Base-by-base conservation (phyloP, 2,797 vertebrate genomes). In the Myotis daubentonii region DNA sequence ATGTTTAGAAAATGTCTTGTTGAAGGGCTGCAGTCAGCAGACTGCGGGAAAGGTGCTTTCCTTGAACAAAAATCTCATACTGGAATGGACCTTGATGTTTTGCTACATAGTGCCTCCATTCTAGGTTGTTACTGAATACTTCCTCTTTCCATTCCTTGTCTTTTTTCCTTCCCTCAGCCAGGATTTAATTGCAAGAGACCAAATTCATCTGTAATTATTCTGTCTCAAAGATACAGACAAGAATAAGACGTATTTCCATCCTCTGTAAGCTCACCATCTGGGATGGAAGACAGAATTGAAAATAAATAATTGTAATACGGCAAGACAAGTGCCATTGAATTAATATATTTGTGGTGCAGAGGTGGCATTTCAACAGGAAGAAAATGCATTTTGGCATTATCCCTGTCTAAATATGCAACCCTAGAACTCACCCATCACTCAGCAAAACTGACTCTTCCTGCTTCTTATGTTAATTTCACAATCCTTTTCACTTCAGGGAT, bases 401-500 rank as follows among this genome's bases (percentile, higher is more conserved):
- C n/a, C 9, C 23, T 20, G 5, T 16, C 12, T 84, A 68, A 72
- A 41, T 51, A 51, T 22, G 60, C n/a, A 86, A 79, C 33, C 49
- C 38, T 30, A 68, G 76, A 81, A 81, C 47, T 78, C 65, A 92
- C 6, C 30, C 51, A 49, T 49, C 33, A 9, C 68, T 92, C 15
- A 5, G 51, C 22, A 57, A 95, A 78, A 87, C 66, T 60, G 74
- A 90, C 68, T 93, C 51, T 66, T 60, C 41, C 90, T 84, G 93
- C 23, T 93, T 28, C 2, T 9, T 87, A 20, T 44, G 70, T 87
- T 70, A 76, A 87, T 87, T 83, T 93, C 85, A 62, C 19, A 68
- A n/a, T 88, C 33, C 28, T 92, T 94, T 71, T 70, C 86, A 89
- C 75, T 93, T 89, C 55, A 91, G 41, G 87, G 78, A 95, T 90